These are phyloP conservation scores for Psilopogon haemacephalus DNA, from an alignment of 2,113 vertebrate genomes.

Conservation along the genomic window DNA sequence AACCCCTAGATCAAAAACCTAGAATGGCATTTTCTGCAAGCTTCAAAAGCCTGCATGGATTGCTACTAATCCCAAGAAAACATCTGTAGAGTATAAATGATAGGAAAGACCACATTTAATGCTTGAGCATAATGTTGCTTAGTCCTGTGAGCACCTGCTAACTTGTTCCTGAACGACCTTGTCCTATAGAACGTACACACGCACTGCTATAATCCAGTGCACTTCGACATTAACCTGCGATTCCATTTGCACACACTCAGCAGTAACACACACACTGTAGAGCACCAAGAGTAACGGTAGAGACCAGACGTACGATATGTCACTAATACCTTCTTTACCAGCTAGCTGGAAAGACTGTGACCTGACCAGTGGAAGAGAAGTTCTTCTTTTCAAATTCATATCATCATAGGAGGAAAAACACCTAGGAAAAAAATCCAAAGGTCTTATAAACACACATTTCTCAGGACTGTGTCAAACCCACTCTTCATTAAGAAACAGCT, in stretches of 20 bases:
- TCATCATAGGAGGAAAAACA: slow-evolving; percentile 98
- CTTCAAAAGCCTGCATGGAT: not conserved
- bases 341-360: slow-evolving; percentile 94
- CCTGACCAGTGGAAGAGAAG: slow-evolving; percentile 90
- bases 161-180: not conserved
- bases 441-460: not conserved
- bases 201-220: not conserved
- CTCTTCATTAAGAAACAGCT: not conserved
- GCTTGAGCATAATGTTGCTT: not conserved
- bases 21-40: not conserved
- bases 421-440: slow-evolving; percentile 65
- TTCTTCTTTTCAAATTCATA: slow-evolving; percentile 93
- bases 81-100: not conserved
- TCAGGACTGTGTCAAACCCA: not conserved
- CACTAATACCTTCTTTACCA: slow-evolving; percentile 86
- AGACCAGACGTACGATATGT: not conserved
- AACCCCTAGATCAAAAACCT: no score
- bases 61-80: not conserved
- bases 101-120: not conserved
- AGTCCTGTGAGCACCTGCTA: not conserved
- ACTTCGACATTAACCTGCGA: not conserved
- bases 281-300: not conserved
- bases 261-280: not conserved
- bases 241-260: not conserved
- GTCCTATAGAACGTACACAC: rapidly evolving